Base-by-base conservation (phyloP, 2,888 invertebrate species). In the Tanytarsus gracilentus region DNA sequence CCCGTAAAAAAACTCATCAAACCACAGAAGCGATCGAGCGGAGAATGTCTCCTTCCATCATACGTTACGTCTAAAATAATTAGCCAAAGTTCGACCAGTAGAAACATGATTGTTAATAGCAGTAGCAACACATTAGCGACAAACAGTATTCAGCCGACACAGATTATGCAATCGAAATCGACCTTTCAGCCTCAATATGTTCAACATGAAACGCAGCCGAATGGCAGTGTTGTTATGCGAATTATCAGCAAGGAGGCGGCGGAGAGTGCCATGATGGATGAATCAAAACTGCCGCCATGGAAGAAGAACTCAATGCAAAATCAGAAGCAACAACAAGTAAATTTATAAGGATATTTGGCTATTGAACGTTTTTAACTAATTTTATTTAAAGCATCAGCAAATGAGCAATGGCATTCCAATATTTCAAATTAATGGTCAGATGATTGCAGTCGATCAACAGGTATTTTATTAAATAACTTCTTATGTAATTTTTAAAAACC, bases 391-490 rank as follows among this genome's bases (percentile, higher is more conserved):
- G 16, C 40, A 44, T 9, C 40, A 44, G 40, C 23, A 39, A n/a
- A 50, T 25, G 27, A 44, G 11, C 16, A 44, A 27, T 9, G 60
- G 49, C 14, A 60, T 49, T 36, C 60, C 49, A 26, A 60, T 60
- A 50, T 60, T 50, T 23, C 60, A 60, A 39, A 33, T 60, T 4
- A 49, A 60, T 26, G 50, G 50, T 9, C 60, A 60, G 39, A 49
- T 60, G 33, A 60, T 60, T 14, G 27, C 50, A n/a, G 26, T 60
- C 18, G 60, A 60, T 50, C 60, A 49, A 21, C 40, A 50, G n/a
- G n/a, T n/a, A n/a, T n/a, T n/a, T n/a, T n/a, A n/a, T n/a, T n/a
- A n/a, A n/a, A n/a, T 30, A 7, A 30, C 8, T 11, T 11, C 30
- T 11, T 11, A 30, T 9, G 30, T 30, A 7, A 30, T 7, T 11